Base-by-base conservation (phyloP, 1,140 invertebrate genomes). In the Trichonephila clavipes region DNA sequence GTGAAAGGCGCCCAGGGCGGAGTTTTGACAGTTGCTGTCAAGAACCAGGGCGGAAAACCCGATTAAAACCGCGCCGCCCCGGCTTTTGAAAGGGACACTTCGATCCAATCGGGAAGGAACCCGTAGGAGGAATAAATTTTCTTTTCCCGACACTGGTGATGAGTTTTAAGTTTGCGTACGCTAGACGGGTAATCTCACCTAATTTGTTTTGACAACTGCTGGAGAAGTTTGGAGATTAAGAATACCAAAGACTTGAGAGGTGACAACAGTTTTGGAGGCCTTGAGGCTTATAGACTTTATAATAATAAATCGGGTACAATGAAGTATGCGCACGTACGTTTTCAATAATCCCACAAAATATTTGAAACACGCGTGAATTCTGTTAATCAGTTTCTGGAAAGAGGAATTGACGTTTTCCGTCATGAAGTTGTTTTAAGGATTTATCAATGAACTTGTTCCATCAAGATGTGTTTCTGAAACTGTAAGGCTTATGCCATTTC, bases 1-100 rank as follows among this genome's bases (percentile, higher is more conserved):
- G 91, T 92, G 82, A 92, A 82, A 61, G 90, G 77, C 34, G 88
- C 91, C 90, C 91, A 14, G 82, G 91, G 91, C 91, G 91, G 85
- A 92, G 91, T 92, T 92, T 92, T 92, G 91, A 92, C 91, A 92
- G 91, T 92, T 92, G 91, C 91, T 92, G 91, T 92, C 91, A 92
- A 82, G 90, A 83, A 82, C 64, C 90, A 66, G 59, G 91, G 91
- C 91, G 83, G 91, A 92, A 92, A 92, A 92, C 91, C 91, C 59
- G 91, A 92, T 92, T 92, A 92, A 92, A 92, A 92, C 91, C 21
- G 83, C 59, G 62, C 82, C 91, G 62, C 90, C 90, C 90, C 59
- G 18, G 88, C 44, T 72, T 44, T 40, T 85, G 83, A 61, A 85
- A 85, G n/a, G 83, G 83, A 77, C 72, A 77, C 72, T 77, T 77